Conservation (phyloP, 2,797 vertebrate genomes). For the Morus bassanus region DNA sequence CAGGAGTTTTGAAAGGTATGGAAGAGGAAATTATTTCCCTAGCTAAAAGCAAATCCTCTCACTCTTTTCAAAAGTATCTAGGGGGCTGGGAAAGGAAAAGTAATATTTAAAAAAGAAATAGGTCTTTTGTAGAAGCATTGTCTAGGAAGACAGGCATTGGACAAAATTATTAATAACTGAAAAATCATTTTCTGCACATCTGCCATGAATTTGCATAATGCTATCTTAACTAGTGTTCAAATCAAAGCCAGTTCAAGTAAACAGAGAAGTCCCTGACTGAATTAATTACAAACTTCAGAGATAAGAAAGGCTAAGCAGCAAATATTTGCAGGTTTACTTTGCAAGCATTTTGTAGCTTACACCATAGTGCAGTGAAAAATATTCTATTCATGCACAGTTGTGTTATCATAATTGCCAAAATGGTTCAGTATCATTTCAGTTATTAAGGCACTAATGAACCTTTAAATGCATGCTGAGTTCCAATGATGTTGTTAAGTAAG, state of each 20-base stretch:
- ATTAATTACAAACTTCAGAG: constrained; percentile 16
- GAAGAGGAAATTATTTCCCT: background rate
- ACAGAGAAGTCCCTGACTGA: constrained; percentile 4
- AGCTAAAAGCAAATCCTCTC: background rate
- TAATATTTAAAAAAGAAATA: background rate
- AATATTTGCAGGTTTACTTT: background rate
- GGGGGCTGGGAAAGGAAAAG: background rate
- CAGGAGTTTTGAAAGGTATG: background rate
- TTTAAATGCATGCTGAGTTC: background rate
- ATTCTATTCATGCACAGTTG: constrained; percentile 4
- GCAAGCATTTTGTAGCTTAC: background rate
- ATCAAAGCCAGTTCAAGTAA: constrained; percentile 29
- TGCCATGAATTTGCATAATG: background rate
- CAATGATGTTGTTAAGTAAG: background rate
- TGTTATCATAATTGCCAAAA: constrained; percentile 40
- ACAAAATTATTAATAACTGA: background rate
- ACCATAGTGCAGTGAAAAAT: background rate
- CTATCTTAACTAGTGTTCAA: background rate
- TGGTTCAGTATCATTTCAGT: constrained; percentile 16
- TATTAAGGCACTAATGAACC: constrained; percentile 40
- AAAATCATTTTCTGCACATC: background rate
- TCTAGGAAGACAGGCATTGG: background rate
- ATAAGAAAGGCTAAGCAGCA: background rate
- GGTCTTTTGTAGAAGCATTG: background rate
- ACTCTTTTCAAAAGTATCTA: background rate